Conservation (phyloP, 2,113 vertebrate species). For the Poeciliopsis turrubarensis region DNA sequence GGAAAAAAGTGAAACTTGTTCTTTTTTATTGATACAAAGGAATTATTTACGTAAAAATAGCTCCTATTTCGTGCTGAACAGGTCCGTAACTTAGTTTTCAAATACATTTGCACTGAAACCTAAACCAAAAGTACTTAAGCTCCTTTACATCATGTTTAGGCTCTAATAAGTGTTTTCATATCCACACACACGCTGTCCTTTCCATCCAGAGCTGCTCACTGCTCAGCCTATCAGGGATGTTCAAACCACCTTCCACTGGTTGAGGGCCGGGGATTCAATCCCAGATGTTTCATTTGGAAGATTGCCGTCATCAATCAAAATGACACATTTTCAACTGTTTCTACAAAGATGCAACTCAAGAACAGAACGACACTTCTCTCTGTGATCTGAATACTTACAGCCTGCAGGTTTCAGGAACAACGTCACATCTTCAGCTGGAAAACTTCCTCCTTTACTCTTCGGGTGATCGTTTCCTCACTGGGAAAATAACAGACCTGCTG, state of each 20-base stretch:
- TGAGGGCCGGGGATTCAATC: neutral
- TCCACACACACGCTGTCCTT: neutral
- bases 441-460: slow-evolving; percentile 26
- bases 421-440: slow-evolving; percentile 13
- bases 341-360: neutral
- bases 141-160: neutral
- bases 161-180: neutral
- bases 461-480: slow-evolving; percentile 24
- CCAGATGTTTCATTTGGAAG: neutral
- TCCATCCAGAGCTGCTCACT: neutral
- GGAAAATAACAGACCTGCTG: slow-evolving; percentile 42
- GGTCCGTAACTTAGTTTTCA: too few species aligned
- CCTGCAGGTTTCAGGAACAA: slow-evolving; percentile 1
- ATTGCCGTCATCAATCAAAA: neutral
- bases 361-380: neutral
- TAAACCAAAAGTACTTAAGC: too few species aligned
- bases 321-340: neutral
- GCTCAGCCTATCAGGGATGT: neutral
- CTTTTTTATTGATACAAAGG: too few species aligned
- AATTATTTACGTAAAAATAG: too few species aligned
- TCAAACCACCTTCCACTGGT: neutral
- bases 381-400: neutral
- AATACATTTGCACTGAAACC: too few species aligned
- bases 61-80: too few species aligned
- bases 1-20: too few species aligned